A percentile compares a stretch with the other conserved stretches of the same genome.
Evolutionary conservation across 1,140 invertebrate species (phyloP).

Genomic region (Bathynomus jamesi): DNA sequence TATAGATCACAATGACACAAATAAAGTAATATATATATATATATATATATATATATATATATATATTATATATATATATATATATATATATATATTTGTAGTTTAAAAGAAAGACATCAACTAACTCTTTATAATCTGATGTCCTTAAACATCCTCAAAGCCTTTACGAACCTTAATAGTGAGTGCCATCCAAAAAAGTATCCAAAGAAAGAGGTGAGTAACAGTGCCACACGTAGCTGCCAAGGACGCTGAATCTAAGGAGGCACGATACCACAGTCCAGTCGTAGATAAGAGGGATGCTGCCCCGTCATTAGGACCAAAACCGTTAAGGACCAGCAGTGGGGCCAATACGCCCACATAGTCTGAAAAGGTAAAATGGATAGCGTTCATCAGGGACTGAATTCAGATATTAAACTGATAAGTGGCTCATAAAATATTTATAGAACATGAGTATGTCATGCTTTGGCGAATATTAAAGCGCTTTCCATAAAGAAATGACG

Average conservation of each 20-base stretch:
- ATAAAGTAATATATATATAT: not conserved
- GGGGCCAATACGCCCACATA: conserved; percentile 67
- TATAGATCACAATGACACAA: not conserved
- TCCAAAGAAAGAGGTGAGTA: conserved; percentile 62
- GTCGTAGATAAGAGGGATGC: conserved; percentile 66
- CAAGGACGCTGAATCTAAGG: conserved; percentile 61
- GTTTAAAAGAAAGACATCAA: too few species aligned
- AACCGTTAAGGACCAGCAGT: conserved; percentile 66
- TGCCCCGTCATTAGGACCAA: conserved; percentile 63
- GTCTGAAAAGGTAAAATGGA: conserved; percentile 16
- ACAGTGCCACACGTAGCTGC: conserved; percentile 56
- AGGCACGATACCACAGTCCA: conserved; percentile 65
- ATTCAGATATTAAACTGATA: not conserved
- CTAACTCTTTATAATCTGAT: too few species aligned
- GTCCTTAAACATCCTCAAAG: too few species aligned
- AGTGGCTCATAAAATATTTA: too few species aligned
- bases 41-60: not conserved
- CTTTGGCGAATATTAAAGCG: too few species aligned
- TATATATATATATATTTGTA: not conserved
- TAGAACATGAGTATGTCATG: too few species aligned
- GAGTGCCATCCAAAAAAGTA: conserved; percentile 62
- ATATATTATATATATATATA: not conserved
- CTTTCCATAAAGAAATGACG: too few species aligned
- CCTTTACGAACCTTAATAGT: conserved; percentile 69
- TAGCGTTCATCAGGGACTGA: too few species aligned